Conservation (phyloP, 2,113 vertebrate species). For the Equus quagga region DNA sequence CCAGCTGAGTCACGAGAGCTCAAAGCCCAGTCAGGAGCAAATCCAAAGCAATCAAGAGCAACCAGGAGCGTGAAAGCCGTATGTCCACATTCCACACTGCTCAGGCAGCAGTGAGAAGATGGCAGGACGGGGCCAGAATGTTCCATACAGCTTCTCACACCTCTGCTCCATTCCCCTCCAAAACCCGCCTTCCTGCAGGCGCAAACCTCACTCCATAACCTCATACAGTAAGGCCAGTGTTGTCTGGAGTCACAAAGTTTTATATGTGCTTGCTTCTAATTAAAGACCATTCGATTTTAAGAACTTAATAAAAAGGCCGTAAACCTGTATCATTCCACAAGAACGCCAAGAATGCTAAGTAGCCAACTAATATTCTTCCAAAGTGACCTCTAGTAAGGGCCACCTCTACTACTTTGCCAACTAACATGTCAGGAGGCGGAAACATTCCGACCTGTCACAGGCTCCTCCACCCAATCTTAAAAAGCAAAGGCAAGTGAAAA, state of each 20-base stretch:
- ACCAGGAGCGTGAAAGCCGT: not conserved
- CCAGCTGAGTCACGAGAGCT: conserved; percentile 49
- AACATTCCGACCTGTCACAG: conserved; percentile 27
- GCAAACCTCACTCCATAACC: not conserved
- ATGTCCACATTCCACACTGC: conserved; percentile 13
- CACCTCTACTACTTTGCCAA: not conserved
- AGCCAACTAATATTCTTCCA: not conserved
- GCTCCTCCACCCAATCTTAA: not conserved
- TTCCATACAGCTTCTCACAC: not conserved
- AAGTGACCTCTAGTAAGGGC: conserved; percentile 47
- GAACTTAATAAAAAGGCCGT: conserved; percentile 69
- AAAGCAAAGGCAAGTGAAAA: conserved; percentile 33
- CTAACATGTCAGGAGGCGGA: conserved; percentile 35
- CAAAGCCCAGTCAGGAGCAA: conserved; percentile 16
- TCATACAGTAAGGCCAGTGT: conserved; percentile 42
- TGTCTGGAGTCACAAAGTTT: conserved; percentile 60
- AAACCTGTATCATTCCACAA: conserved; percentile 66
- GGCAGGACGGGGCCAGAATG: not conserved
- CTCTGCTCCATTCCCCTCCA: not conserved
- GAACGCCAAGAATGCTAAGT: conserved; percentile 58
- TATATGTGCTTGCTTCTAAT: conserved; percentile 63
- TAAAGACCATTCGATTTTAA: conserved; percentile 69
- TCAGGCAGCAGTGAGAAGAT: not conserved
- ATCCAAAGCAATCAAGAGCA: not conserved
- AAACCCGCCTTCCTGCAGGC: not conserved